Base-by-base conservation (phyloP, 2,113 vertebrate genomes). In the Rostratula benghalensis region DNA sequence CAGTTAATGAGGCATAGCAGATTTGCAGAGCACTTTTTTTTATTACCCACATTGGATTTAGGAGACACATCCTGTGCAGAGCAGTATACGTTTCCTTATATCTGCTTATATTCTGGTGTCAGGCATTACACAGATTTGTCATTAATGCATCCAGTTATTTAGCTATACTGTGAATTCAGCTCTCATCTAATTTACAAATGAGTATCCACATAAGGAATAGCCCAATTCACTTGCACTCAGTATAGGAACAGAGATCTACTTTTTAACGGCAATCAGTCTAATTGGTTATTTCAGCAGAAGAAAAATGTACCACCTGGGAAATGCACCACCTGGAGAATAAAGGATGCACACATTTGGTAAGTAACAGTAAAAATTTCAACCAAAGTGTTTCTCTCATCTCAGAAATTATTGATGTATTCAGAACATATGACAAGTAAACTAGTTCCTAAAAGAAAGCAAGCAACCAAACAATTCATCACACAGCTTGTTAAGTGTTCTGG, bases 171-270 rank as follows among this genome's bases (percentile, higher is more conserved):
- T 3, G 0, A 19, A 65, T 78, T 35, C 45, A 70, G 12, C 56
- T 65, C 45, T 53, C 21, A 53, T 11, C 45, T 48, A 9, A 65
- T 53, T 74, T 57, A 51, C 24, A 73, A 57, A 39, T 18, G 2
- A 45, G 21, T 33, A 35, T 23, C 21, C 41, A 18, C 0, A 1
- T 23, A 43, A 82, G 28, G 20, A 71, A 63, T 4, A 33, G 13
- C 8, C 30, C 28, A n/a, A 30, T 41, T 76, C 61, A 41, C 39
- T 85, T 90, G 61, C 39, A 20, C 18, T 68, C 25, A 6, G 31
- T 7, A 5, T 8, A 35, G 54, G 27, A 63, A 56, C 0, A 2
- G 25, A 75, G 17, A 28, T 30, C 1, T 10, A n/a, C 17, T n/a
- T 70, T 41, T 74, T 31, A 83, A 41, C 18, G 24, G 57, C 31